Evolutionary conservation across 1,140 invertebrate genomes (phyloP).

Genomic region (Cydia amplana): DNA sequence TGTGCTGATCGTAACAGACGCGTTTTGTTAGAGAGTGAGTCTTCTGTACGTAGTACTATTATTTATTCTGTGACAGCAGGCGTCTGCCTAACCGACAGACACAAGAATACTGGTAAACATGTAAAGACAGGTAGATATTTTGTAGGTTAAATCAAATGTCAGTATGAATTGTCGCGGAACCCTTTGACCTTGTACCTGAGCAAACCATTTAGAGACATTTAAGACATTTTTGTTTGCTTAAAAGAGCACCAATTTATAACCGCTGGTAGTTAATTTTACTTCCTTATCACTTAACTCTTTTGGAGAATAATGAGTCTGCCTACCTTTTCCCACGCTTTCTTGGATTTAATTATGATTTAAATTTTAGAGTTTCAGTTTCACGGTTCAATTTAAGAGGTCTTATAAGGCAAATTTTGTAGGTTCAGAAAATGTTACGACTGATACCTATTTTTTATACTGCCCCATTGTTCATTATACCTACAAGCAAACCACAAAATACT

Average conservation of each 20-base stretch:
- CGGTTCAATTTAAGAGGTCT: not conserved
- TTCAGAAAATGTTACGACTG: not conserved
- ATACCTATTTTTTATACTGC: no score
- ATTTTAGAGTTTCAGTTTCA: not conserved
- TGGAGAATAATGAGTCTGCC: conserved; percentile 31
- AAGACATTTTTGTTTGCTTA: conserved; percentile 36
- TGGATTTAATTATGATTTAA: not conserved
- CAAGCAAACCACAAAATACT: no score
- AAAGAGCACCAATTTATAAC: conserved; percentile 49
- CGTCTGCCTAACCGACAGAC: no score
- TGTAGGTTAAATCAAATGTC: not conserved
- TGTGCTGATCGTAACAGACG: no score
- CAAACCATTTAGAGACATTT: conserved; percentile 37
- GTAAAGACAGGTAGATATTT: no score
- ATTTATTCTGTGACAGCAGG: no score
- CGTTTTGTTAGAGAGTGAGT: no score
- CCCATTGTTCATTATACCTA: no score
- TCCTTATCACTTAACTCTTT: conserved; percentile 52
- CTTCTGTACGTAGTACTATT: no score
- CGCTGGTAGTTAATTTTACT: conserved; percentile 50
- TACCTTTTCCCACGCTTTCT: conserved; percentile 8
- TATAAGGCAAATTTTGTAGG: not conserved
- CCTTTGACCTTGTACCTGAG: conserved; percentile 14
- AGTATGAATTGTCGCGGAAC: not conserved
- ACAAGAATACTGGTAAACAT: no score